phyloP scores from a whole-genome alignment of 2,797 vertebrate species.

The Carcharodon carcharias region DNA sequence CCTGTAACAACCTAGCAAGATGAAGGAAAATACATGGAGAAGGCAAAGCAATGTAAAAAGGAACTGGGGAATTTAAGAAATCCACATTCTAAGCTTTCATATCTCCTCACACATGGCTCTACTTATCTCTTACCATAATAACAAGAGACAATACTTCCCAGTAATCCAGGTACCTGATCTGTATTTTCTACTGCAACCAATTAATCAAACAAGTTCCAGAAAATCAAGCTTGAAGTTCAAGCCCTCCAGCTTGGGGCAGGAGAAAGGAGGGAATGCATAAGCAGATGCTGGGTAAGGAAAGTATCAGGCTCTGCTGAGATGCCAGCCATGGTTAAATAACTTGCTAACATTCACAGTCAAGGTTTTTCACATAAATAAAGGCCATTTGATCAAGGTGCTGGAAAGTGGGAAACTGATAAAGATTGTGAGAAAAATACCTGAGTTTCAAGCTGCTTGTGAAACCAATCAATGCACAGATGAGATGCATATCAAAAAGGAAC shows the following conservation, averaged over 20 bases:
- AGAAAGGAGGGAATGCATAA: background rate
- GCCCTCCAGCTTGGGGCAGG: background rate
- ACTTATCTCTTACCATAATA: background rate
- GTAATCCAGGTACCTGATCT: background rate
- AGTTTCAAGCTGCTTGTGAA: conserved; percentile 25
- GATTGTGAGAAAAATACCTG: conserved; percentile 1
- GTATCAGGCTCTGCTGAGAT: background rate
- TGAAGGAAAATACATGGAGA: background rate
- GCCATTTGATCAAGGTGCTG: background rate
- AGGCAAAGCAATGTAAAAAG: background rate
- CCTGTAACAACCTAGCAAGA: background rate
- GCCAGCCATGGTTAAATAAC: background rate
- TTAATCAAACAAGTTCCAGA: background rate
- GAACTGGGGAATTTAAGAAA: conserved; percentile 13
- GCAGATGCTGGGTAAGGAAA: background rate
- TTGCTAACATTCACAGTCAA: background rate
- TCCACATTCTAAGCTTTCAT: background rate
- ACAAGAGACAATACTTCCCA: background rate
- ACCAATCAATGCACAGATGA: background rate
- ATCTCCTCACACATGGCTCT: background rate
- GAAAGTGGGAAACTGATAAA: background rate
- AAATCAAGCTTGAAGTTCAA: background rate
- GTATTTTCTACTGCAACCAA: background rate
- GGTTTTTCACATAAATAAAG: background rate
- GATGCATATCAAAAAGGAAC: conserved; percentile 23